Evolutionary conservation across 2,113 vertebrate species (phyloP).

Genomic region (Chaetodon auriga): DNA sequence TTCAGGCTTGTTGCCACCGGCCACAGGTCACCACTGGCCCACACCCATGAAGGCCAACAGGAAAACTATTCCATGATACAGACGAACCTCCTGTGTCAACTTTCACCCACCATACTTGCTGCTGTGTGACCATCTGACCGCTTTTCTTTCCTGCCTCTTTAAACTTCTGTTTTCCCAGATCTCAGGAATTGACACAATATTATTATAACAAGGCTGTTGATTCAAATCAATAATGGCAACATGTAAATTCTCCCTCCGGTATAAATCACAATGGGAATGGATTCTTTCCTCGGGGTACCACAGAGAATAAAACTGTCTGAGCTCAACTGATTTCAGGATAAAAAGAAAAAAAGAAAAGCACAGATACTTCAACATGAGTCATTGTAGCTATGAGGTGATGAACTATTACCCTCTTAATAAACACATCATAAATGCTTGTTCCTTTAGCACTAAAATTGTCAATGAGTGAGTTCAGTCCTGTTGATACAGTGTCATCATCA

Average conservation of each 20-base stretch:
- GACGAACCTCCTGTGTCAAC: no score
- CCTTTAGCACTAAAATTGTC: slow-evolving; percentile 5
- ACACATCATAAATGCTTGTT: slow-evolving; percentile 14
- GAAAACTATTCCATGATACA: no score
- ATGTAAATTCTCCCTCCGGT: not conserved
- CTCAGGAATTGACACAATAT: not conserved
- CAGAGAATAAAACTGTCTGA: not conserved
- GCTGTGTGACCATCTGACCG: no score
- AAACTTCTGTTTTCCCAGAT: not conserved
- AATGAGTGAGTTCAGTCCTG: slow-evolving; percentile 10
- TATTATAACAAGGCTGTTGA: not conserved
- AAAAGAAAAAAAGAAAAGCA: no score
- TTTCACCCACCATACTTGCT: not conserved
- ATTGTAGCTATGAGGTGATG: not conserved
- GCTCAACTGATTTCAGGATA: not conserved
- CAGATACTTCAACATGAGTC: not conserved
- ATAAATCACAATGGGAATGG: not conserved
- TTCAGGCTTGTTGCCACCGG: no score
- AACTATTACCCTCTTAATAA: slow-evolving; percentile 6
- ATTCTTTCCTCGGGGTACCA: not conserved
- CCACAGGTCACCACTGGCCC: no score
- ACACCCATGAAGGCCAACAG: no score
- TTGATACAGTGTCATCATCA: slow-evolving; percentile 47
- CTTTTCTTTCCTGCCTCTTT: not conserved
- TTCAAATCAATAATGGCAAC: not conserved